These are phyloP conservation scores for Sprattus sprattus DNA, from an alignment of 2,113 vertebrate species.

Conservation along the genomic window DNA sequence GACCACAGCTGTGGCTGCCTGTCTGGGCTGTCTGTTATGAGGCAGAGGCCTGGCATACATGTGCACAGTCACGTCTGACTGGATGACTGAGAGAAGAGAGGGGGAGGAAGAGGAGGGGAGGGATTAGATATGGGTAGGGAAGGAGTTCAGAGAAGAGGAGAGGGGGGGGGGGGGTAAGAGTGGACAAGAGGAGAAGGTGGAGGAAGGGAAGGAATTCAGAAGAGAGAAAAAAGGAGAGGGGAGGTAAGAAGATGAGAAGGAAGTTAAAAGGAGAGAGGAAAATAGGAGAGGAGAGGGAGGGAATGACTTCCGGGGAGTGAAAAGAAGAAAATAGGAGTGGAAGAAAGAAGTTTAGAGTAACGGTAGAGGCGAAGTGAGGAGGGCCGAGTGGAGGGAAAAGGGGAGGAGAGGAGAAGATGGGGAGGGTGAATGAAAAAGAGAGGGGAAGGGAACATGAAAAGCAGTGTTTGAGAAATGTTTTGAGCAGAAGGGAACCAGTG, in stretches of 20 bases:
- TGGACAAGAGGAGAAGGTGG: background rate
- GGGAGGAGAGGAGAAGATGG: background rate
- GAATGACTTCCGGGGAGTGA: background rate
- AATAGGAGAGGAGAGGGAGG: background rate
- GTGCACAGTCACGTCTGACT: constrained; percentile 32
- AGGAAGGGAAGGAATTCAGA: background rate
- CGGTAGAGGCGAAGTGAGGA: background rate
- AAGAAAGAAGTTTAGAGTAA: background rate
- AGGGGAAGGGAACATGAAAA: background rate
- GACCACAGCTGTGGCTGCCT: constrained; percentile 76
- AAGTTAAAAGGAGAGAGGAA: background rate
- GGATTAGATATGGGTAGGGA: background rate
- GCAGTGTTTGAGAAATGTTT: background rate
- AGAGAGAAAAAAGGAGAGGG: background rate
- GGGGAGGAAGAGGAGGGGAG: background rate
- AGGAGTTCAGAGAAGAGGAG: background rate
- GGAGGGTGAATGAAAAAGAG: constrained; percentile 17
- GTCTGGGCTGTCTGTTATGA: constrained; percentile 60
- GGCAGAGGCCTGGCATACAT: background rate
- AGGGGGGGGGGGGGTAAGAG: no score
- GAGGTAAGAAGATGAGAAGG: background rate
- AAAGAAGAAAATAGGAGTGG: background rate
- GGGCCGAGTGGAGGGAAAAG: background rate
- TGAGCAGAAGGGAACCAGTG: background rate
- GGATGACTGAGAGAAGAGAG: background rate